A percentile compares a stretch with the other conserved stretches of the same genome.
These are phyloP conservation scores for Allophyes oxyacanthae DNA, from an alignment of 2,888 invertebrate genomes.

Conservation along the genomic window DNA sequence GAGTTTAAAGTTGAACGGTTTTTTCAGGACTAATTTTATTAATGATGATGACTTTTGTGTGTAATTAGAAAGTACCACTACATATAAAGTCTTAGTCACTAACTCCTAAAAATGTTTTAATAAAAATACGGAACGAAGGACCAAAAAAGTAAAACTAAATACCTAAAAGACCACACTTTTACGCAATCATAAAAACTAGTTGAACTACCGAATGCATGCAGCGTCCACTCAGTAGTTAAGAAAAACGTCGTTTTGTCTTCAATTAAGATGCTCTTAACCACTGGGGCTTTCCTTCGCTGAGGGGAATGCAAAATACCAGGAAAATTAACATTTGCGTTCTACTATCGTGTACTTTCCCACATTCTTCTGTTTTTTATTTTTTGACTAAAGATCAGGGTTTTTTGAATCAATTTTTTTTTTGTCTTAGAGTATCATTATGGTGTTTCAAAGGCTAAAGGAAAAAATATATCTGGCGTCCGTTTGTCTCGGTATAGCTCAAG, in stretches of 20 bases:
- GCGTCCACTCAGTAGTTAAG: constrained; percentile 15
- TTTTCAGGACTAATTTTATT: no score
- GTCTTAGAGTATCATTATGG: no score
- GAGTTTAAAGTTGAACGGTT: no score
- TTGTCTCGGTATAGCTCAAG: neutral
- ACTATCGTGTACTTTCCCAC: constrained; percentile 21
- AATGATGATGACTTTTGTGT: no score
- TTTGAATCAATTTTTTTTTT: no score
- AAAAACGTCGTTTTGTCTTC: constrained; percentile 34
- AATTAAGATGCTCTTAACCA: constrained; percentile 37
- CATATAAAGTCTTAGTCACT: no score
- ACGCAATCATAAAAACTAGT: constrained; percentile 21
- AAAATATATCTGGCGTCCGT: constrained; percentile 2
- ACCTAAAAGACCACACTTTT: constrained; percentile 22
- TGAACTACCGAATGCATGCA: constrained; percentile 7
- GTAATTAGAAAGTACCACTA: no score
- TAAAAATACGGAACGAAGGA: constrained; percentile 9
- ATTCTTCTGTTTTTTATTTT: constrained; percentile 18
- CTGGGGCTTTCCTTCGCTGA: constrained; percentile 28
- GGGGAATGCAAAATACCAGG: constrained; percentile 44
- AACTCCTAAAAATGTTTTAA: no score
- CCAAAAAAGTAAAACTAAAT: neutral
- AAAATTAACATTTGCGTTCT: constrained; percentile 31
- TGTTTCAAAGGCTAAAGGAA: constrained; percentile 4
- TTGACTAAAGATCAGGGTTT: constrained; percentile 8